Conservation (phyloP, 30 jellyfish, hydroid and myxozoan species). For the Aurelia coerulea region DNA sequence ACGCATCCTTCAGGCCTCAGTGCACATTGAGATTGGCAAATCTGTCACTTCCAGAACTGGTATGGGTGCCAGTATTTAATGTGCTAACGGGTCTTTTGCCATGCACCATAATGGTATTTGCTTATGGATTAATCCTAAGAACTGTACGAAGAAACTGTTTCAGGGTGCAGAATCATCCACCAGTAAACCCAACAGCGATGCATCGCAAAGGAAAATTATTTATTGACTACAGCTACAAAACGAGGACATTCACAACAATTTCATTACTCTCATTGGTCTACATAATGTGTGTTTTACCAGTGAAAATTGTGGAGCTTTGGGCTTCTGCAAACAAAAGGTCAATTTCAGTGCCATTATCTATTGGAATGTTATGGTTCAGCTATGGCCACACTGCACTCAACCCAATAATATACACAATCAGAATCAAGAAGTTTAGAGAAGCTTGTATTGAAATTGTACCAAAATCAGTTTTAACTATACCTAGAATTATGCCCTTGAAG, state of each 20-base stretch:
- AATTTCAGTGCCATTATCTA: slow-evolving; percentile 22
- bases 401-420: slow-evolving; percentile 72
- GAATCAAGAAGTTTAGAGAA: slow-evolving; percentile 86
- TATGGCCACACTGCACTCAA: slow-evolving; percentile 73
- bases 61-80: slow-evolving; percentile 37
- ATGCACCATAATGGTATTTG: slow-evolving; percentile 34
- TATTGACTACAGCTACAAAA: slow-evolving; percentile 92
- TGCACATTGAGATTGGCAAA: slow-evolving; percentile 44
- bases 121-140: slow-evolving; percentile 81
- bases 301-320: slow-evolving; percentile 48
- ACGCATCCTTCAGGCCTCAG: slow-evolving; percentile 63
- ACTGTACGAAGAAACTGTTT: slow-evolving; percentile 89
- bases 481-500: slow-evolving; percentile 54
- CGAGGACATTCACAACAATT: slow-evolving; percentile 91
- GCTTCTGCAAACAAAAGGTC: slow-evolving; percentile 38
- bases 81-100: slow-evolving; percentile 65
- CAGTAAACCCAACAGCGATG: slow-evolving; percentile 94
- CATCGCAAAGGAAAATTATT: slow-evolving; percentile 80
- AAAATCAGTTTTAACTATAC: slow-evolving; percentile 57
- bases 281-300: slow-evolving; percentile 71
- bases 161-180: slow-evolving; percentile 97
- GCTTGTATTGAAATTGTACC: slow-evolving; percentile 83
- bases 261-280: slow-evolving; percentile 68
- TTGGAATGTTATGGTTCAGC: slow-evolving; percentile 67
- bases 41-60: slow-evolving; percentile 9